Conservation (phyloP, 2,888 invertebrate species). For the Sarcophaga rosellei region DNA sequence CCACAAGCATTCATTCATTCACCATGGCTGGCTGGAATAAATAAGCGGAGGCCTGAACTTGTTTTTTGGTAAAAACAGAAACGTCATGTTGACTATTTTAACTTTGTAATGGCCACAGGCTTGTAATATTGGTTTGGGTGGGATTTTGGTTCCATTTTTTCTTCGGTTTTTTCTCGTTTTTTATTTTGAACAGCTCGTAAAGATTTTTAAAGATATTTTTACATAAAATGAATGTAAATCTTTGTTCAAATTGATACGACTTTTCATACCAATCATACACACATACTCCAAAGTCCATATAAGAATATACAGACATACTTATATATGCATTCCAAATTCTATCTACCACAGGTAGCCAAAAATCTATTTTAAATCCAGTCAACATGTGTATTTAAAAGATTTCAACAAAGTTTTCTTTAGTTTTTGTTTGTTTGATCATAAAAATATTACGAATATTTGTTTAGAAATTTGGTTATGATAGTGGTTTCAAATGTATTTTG, state of each 20-base stretch:
- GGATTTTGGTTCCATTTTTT: slow-evolving; percentile 21
- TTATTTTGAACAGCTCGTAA: slow-evolving; percentile 34
- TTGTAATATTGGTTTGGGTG: slow-evolving; percentile 42
- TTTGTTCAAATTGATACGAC: neutral
- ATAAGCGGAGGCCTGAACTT: slow-evolving; percentile 66
- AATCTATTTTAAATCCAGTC: neutral
- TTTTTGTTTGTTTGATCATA: neutral
- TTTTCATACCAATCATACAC: neutral
- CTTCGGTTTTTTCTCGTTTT: neutral
- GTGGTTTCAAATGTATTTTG: no score
- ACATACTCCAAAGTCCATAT: neutral
- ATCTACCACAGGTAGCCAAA: slow-evolving; percentile 17
- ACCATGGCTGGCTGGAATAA: neutral
- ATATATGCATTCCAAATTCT: no score
- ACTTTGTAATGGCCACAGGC: slow-evolving; percentile 41
- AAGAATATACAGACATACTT: no score
- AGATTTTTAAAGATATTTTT: slow-evolving; percentile 29
- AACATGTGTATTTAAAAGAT: slow-evolving; percentile 19
- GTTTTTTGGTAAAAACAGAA: slow-evolving; percentile 44
- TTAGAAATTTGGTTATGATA: no score
- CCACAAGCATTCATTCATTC: neutral
- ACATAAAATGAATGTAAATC: slow-evolving; percentile 18
- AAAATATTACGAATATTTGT: no score
- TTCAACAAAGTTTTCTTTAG: slow-evolving; percentile 27
- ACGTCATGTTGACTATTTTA: slow-evolving; percentile 1